Conservation (phyloP, 1,140 invertebrate genomes). For the Panagrolaimus sp. region DNA sequence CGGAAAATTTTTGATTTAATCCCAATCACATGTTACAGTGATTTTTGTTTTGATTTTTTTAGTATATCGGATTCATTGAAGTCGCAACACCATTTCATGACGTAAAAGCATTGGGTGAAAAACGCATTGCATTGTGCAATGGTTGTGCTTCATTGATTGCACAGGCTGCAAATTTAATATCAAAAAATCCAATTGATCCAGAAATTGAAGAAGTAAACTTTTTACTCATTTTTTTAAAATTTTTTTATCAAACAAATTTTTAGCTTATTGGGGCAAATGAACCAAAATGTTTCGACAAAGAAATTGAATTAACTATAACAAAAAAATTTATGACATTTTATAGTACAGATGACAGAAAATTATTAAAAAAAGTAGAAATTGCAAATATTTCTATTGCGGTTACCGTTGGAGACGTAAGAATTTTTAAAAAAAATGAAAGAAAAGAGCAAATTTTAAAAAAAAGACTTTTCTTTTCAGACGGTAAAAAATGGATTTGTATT, state of each 20-base stretch:
- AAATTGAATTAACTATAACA: constrained; percentile 9
- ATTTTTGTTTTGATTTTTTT: neutral
- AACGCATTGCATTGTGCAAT: neutral
- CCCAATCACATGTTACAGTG: too few species aligned
- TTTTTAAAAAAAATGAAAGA: too few species aligned
- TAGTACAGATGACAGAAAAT: too few species aligned
- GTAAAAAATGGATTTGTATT: constrained; percentile 3
- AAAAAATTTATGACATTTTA: too few species aligned
- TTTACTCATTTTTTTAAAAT: too few species aligned
- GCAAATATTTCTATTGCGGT: too few species aligned
- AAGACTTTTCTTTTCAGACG: too few species aligned
- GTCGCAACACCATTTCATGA: constrained; percentile 1
- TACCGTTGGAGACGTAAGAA: too few species aligned
- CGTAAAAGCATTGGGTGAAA: neutral
- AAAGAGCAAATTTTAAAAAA: too few species aligned
- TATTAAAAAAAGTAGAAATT: too few species aligned
- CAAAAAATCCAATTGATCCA: neutral
- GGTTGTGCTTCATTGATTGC: constrained; percentile 12
- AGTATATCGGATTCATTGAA: constrained; percentile 1
- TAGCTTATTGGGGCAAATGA: neutral
- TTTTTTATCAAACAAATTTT: too few species aligned
- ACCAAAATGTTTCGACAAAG: neutral
- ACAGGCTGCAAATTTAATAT: neutral
- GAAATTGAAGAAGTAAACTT: neutral
- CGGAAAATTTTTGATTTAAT: neutral